Percentiles rank a stretch among this genome's conserved stretches.
phyloP scores from a whole-genome alignment of 1,140 invertebrate species.

The Zaprionus ghesquierei region DNA sequence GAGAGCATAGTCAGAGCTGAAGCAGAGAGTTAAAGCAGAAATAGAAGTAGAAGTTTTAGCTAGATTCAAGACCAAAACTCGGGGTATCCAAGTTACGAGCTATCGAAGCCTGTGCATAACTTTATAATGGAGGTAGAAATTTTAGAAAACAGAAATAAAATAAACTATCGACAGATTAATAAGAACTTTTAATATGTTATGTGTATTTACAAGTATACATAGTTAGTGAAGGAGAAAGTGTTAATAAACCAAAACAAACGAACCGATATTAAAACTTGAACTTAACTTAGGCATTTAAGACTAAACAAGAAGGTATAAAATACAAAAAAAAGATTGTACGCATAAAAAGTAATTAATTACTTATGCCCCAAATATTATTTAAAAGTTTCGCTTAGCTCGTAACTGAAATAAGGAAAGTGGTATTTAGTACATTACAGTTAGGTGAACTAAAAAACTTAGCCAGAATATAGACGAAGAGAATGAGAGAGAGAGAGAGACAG shows the following conservation, averaged over 20 bases:
- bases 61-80: constrained; percentile 41
- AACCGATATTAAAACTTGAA: not conserved
- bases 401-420: not conserved
- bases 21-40: not conserved
- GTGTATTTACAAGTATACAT: constrained; percentile 24
- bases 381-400: constrained; percentile 20
- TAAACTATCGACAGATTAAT: not conserved
- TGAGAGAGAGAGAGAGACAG: constrained; percentile 20
- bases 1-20: constrained; percentile 23
- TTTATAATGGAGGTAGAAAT: too few relatives aligned
- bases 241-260: not conserved
- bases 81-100: constrained; percentile 32
- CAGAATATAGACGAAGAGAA: not conserved
- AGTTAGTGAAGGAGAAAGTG: not conserved
- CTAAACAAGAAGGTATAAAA: not conserved
- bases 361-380: not conserved
- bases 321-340: not conserved
- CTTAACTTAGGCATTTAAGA: not conserved
- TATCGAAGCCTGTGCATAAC: not conserved
- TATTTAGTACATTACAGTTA: constrained; percentile 1
- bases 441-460: not conserved
- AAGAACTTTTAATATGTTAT: not conserved
- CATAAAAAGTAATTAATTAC: not conserved
- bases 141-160: not conserved
- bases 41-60: constrained; percentile 15